These are phyloP conservation scores for Otocyon megalotis DNA, from an alignment of 2,113 vertebrate genomes.

Conservation along the genomic window DNA sequence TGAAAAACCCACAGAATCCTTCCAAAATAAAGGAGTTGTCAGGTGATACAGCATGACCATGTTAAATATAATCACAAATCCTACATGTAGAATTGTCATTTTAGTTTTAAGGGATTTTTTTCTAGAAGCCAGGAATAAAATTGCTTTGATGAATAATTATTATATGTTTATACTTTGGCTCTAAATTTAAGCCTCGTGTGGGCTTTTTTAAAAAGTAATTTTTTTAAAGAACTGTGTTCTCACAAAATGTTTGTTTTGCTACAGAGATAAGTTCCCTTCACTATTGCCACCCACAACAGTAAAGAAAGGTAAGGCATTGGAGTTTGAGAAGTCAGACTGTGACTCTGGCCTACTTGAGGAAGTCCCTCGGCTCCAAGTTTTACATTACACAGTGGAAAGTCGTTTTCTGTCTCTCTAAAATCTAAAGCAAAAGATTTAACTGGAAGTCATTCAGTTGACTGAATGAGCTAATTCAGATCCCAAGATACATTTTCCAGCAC, in stretches of 20 bases:
- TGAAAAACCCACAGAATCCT: not conserved
- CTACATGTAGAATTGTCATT: slow-evolving; percentile 15
- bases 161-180: not conserved
- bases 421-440: not conserved
- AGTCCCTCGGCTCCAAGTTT: not conserved
- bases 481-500: not conserved
- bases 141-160: slow-evolving; percentile 13
- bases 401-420: not conserved
- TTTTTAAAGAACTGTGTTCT: not conserved
- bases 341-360: not conserved
- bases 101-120: slow-evolving; percentile 29
- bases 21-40: slow-evolving; percentile 47
- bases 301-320: not conserved
- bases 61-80: slow-evolving; percentile 62
- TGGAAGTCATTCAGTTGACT: not conserved
- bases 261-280: not conserved
- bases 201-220: slow-evolving; percentile 18
- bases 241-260: not conserved
- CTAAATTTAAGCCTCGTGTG: not conserved
- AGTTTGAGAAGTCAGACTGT: not conserved
- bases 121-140: slow-evolving; percentile 32
- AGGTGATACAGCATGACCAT: slow-evolving; percentile 18
- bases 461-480: not conserved
- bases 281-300: not conserved
- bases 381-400: not conserved